A percentile compares a stretch with the other conserved stretches of the same genome.
Conservation (phyloP, 1,140 invertebrate genomes). For the Cheumatopsyche charites region DNA sequence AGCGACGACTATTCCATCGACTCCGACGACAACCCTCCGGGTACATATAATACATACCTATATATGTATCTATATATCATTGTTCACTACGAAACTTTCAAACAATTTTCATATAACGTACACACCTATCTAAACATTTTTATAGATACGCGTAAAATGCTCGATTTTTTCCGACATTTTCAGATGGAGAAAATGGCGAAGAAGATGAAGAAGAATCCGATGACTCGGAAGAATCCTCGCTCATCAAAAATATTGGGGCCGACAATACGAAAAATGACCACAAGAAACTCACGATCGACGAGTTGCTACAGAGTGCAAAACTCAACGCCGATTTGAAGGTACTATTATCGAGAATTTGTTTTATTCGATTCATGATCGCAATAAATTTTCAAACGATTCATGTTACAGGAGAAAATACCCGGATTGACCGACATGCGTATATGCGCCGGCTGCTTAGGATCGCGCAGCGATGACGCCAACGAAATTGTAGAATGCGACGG, state of each 20-base stretch:
- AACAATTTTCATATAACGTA: too few relatives aligned
- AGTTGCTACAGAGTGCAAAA: slow-evolving; percentile 57
- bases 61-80: too few relatives aligned
- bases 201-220: slow-evolving; percentile 59
- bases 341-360: slow-evolving; percentile 26
- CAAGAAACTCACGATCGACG: slow-evolving; percentile 54
- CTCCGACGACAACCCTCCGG: slow-evolving; percentile 59
- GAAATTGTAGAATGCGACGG: slow-evolving; percentile 97
- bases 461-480: slow-evolving; percentile 90
- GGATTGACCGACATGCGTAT: slow-evolving; percentile 69
- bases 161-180: too few relatives aligned
- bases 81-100: too few relatives aligned
- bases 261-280: slow-evolving; percentile 59
- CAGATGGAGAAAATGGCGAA: slow-evolving; percentile 49
- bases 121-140: too few relatives aligned
- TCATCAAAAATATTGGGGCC: slow-evolving; percentile 60
- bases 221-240: slow-evolving; percentile 61
- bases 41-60: too few relatives aligned
- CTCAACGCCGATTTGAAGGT: slow-evolving; percentile 58
- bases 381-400: too few relatives aligned
- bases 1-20: slow-evolving; percentile 71
- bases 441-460: slow-evolving; percentile 92
- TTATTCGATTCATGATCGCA: background rate
- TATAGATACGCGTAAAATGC: too few relatives aligned
- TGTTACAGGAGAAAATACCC: slow-evolving; percentile 24